Evolutionary conservation across 2,797 vertebrate species (phyloP).

Genomic region (Hirundo rustica): DNA sequence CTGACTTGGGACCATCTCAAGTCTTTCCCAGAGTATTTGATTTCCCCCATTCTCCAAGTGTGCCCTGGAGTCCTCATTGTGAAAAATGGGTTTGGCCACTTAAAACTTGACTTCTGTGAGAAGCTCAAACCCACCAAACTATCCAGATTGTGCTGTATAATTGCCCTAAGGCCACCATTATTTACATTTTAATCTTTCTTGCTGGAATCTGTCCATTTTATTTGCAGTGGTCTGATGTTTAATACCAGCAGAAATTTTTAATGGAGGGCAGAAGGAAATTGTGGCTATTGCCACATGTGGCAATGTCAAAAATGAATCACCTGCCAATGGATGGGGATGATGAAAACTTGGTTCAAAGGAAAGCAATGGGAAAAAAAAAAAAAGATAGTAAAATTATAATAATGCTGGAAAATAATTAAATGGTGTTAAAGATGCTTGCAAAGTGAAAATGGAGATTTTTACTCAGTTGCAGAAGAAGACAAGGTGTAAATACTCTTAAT

Average conservation of each 20-base stretch:
- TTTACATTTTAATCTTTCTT: not conserved
- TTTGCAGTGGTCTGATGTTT: not conserved
- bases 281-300: not conserved
- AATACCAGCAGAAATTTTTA: not conserved
- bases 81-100: not conserved
- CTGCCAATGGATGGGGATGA: not conserved
- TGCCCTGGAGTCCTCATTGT: not conserved
- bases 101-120: not conserved
- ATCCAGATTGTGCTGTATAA: not conserved
- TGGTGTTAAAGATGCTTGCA: not conserved
- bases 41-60: not conserved
- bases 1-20: not conserved
- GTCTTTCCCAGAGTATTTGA: not conserved
- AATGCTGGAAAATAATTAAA: not conserved
- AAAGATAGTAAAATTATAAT: not conserved
- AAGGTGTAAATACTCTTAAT: not conserved
- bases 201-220: not conserved
- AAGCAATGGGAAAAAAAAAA: not conserved
- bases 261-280: not conserved
- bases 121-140: not conserved
- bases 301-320: not conserved
- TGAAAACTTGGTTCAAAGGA: not conserved
- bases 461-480: not conserved
- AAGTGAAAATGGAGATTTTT: not conserved
- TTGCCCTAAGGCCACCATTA: rapidly evolving